phyloP scores from a whole-genome alignment of 2,113 vertebrate species.

The Callipepla californica region DNA sequence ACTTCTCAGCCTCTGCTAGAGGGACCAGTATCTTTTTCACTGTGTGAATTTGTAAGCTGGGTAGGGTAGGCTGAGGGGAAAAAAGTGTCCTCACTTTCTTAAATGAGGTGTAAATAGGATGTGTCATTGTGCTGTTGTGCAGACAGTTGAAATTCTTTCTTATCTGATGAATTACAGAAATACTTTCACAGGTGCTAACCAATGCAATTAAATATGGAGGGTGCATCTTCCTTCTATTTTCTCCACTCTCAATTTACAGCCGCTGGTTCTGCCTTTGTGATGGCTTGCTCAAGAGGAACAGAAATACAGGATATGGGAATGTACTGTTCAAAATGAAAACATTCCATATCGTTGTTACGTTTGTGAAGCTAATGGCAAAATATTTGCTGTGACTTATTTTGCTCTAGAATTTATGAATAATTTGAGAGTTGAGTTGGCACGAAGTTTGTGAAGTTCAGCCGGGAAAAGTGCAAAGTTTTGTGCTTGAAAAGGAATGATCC shows the following conservation, averaged over 20 bases:
- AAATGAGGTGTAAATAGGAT: not conserved
- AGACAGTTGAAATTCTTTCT: not conserved
- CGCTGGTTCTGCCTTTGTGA: constrained; percentile 16
- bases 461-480: not conserved
- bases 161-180: not conserved
- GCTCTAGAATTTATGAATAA: not conserved
- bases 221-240: not conserved
- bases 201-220: not conserved
- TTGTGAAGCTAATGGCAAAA: constrained; percentile 13
- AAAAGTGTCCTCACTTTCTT: not conserved
- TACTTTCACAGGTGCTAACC: not conserved
- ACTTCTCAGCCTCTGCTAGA: not conserved
- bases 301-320: not conserved
- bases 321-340: not conserved
- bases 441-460: not conserved
- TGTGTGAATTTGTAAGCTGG: not conserved
- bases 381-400: not conserved
- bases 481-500: too few species aligned
- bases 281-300: not conserved
- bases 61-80: not conserved
- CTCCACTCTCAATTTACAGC: not conserved
- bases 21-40: not conserved
- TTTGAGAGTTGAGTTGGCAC: not conserved
- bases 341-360: not conserved
- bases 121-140: not conserved